Evolutionary conservation across 2,113 vertebrate species (phyloP), one percentile per base, ranked within the genome.

Genomic region (Larimichthys crocea): DNA sequence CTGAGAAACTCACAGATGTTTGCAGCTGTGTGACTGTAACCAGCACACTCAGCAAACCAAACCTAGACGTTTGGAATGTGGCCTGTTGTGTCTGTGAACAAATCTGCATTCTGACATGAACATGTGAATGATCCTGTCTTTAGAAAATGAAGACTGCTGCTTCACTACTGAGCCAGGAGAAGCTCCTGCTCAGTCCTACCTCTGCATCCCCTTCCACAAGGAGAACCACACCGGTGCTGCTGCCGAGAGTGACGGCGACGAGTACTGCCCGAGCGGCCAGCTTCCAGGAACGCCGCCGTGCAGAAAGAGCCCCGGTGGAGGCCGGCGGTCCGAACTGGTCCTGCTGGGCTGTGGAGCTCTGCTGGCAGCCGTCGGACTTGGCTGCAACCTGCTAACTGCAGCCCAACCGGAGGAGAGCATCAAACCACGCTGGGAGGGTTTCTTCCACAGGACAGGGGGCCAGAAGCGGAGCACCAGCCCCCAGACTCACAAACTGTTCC

Each of bases 181-280:
- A 0, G 93, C 92, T 26, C 92, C 97, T 76, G 95, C 94, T 93
- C 96, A 97, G 91, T 96, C 98, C 89, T 99, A 99, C 96, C 97
- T 99, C 95, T 97, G 97, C 93, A 96, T 97, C 90, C 98, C 98
- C 1, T 97, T 97, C 93, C 96, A 97, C 79, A 96, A 96, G 91
- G 97, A 97, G 35, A 94, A 91, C 31, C 94, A 94, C 62, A 19
- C 68, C 0, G 50, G 76, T 46, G 89, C 64, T 52, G 89, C 56
- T 63, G 91, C 93, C 19, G 96, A 97, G 31, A 91, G 88, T 48
- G 94, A 95, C 6, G 95, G 96, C 55, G 95, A 96, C 11, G 97
- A 98, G 85, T 95, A 91, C 61, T 84, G 93, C 53, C 94, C 95
- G 31, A 94, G 95, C 74, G 93, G 94, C 90, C 96, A 95, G 49